A percentile compares a stretch with the other conserved stretches of the same genome.
Evolutionary conservation across 92 coral and sea anemone species (phyloP).

Genomic region (Isaurus tuberculatus): DNA sequence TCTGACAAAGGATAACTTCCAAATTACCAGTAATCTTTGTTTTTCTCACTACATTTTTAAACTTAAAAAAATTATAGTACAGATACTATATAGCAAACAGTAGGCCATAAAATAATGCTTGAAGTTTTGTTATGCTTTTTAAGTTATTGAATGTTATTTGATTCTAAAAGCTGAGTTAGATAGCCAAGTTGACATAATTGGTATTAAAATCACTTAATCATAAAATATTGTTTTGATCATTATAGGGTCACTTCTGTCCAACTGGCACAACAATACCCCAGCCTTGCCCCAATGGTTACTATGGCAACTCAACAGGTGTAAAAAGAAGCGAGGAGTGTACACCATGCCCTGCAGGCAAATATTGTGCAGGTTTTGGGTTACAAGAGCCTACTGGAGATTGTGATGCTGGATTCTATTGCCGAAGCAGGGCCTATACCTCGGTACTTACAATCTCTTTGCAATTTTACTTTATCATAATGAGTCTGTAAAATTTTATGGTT

Average conservation of each 20-base stretch:
- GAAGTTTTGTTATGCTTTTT: too few species aligned
- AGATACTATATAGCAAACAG: too few species aligned
- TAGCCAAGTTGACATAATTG: too few species aligned
- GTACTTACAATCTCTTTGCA: conserved; percentile 51
- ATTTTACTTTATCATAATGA: too few species aligned
- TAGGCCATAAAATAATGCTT: too few species aligned
- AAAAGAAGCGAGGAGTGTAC: conserved; percentile 92
- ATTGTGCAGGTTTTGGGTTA: conserved; percentile 94
- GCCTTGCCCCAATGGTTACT: conserved; percentile 97
- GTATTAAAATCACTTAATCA: too few species aligned
- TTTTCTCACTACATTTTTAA: too few species aligned
- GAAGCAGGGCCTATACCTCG: conserved; percentile 94
- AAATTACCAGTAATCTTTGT: too few species aligned
- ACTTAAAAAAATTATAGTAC: too few species aligned
- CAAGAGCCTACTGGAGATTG: conserved; percentile 88
- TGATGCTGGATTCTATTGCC: conserved; percentile 98
- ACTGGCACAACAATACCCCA: conserved; percentile 96
- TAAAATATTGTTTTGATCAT: neutral
- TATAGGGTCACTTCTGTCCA: conserved; percentile 95
- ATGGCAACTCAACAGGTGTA: conserved; percentile 93
- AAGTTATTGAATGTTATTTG: too few species aligned
- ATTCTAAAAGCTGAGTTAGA: too few species aligned
- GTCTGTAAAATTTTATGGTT: neutral
- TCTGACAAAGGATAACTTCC: too few species aligned
- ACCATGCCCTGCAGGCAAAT: conserved; percentile 97